A percentile compares a stretch with the other conserved stretches of the same genome.
Conservation (phyloP, 2,888 invertebrate genomes). For the Danaus chrysippus region DNA sequence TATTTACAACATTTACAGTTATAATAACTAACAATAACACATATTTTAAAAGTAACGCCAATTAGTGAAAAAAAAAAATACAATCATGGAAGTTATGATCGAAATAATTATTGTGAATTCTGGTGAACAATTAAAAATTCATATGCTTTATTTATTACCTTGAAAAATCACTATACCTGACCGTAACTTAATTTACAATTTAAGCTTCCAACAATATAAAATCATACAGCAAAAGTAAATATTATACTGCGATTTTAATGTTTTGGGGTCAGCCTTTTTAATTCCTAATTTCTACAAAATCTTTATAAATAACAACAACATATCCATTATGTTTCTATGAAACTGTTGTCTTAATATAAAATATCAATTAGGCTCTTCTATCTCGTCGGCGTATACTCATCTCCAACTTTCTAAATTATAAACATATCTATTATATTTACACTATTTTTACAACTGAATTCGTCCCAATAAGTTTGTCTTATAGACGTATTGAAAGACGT, state of each 20-base stretch:
- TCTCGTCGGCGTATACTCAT: constrained; percentile 76
- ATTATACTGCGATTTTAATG: constrained; percentile 58
- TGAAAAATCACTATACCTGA: constrained; percentile 15
- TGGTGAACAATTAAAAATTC: no score
- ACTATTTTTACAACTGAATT: constrained; percentile 44
- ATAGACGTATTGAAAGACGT: constrained; percentile 48
- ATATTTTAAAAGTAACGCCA: constrained; percentile 36
- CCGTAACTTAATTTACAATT: constrained; percentile 22
- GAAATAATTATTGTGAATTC: background rate
- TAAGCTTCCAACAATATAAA: constrained; percentile 25
- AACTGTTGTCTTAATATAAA: constrained; percentile 68
- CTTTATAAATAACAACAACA: constrained; percentile 71
- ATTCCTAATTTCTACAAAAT: constrained; percentile 72
- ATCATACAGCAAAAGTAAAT: constrained; percentile 11
- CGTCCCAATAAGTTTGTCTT: constrained; percentile 52
- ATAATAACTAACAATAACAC: constrained; percentile 69
- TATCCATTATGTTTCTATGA: constrained; percentile 74
- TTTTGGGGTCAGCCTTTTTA: constrained; percentile 71
- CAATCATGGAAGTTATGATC: background rate
- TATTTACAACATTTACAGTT: constrained; percentile 75
- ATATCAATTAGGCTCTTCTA: constrained; percentile 73
- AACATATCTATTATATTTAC: constrained; percentile 48
- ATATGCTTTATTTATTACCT: no score
- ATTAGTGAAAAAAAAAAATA: constrained; percentile 29
- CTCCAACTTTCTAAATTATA: constrained; percentile 42